Evolutionary conservation across 2,888 invertebrate species (phyloP).

Genomic region (Tenthredo distinguenda): DNA sequence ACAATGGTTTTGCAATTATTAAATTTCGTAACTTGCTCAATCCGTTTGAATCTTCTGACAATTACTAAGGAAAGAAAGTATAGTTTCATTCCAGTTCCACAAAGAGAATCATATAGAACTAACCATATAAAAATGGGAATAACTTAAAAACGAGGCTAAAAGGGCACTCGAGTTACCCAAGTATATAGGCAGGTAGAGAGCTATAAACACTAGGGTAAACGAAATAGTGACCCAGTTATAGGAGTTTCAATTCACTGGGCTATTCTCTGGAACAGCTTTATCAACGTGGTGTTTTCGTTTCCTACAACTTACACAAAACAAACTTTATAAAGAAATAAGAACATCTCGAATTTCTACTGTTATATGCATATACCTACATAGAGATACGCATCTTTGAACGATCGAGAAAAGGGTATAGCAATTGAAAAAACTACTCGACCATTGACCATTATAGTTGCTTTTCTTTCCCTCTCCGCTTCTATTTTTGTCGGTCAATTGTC

Average conservation of each 20-base stretch:
- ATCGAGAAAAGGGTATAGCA: constrained; percentile 35
- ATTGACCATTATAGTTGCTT: constrained; percentile 44
- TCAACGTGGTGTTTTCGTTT: constrained; percentile 31
- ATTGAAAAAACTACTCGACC: constrained; percentile 32
- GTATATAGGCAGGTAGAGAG: constrained; percentile 22
- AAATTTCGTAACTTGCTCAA: not conserved
- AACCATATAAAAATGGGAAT: not conserved
- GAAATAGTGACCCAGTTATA: constrained; percentile 33
- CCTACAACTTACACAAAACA: constrained; percentile 20
- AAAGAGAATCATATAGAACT: constrained; percentile 1
- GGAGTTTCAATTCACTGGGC: not conserved
- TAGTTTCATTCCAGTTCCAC: not conserved
- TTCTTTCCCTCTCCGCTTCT: constrained; percentile 57
- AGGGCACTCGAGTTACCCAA: constrained; percentile 14
- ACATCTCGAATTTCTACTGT: constrained; percentile 28
- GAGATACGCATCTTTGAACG: constrained; percentile 36
- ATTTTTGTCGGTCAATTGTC: constrained; percentile 48
- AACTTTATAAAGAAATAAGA: constrained; percentile 35
- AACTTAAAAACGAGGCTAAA: not conserved
- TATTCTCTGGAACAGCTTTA: constrained; percentile 21
- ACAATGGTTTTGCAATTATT: not conserved
- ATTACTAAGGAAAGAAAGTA: not conserved
- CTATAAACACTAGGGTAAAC: not conserved
- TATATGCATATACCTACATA: not conserved
- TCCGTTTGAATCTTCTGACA: not conserved